Evolutionary conservation across 2,113 vertebrate genomes (phyloP).

Genomic region (Anguilla rostrata): DNA sequence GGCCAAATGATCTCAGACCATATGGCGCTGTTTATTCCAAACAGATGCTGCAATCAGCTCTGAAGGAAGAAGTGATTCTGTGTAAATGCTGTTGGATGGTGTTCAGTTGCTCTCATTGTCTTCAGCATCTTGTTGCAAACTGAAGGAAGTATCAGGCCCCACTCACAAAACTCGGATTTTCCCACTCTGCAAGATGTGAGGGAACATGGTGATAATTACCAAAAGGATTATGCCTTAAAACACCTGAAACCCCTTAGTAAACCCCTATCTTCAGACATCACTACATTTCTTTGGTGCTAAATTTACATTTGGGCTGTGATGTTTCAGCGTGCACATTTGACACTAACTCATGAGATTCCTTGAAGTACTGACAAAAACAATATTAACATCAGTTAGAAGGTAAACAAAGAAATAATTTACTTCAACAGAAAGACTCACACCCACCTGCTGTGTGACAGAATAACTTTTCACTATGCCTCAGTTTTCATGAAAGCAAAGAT

Average conservation of each 20-base stretch:
- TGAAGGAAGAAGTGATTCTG: neutral
- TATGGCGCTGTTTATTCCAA: constrained; percentile 4
- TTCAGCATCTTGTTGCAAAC: neutral
- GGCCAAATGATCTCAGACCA: neutral
- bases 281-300: neutral
- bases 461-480: neutral
- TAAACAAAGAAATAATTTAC: neutral
- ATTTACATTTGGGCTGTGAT: neutral
- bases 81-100: neutral
- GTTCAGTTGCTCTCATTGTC: neutral
- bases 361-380: neutral
- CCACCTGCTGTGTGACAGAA: neutral
- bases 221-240: neutral
- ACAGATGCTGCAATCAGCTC: neutral
- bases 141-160: neutral
- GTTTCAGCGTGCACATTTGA: neutral
- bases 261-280: neutral
- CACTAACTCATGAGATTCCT: neutral
- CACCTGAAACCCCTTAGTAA: neutral
- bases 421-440: neutral
- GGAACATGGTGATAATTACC: neutral
- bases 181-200: neutral
- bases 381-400: neutral
- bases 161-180: neutral
- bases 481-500: constrained; percentile 6